Evolutionary conservation across 2,888 invertebrate species (phyloP).

Genomic region (Epistrophella euchroma): DNA sequence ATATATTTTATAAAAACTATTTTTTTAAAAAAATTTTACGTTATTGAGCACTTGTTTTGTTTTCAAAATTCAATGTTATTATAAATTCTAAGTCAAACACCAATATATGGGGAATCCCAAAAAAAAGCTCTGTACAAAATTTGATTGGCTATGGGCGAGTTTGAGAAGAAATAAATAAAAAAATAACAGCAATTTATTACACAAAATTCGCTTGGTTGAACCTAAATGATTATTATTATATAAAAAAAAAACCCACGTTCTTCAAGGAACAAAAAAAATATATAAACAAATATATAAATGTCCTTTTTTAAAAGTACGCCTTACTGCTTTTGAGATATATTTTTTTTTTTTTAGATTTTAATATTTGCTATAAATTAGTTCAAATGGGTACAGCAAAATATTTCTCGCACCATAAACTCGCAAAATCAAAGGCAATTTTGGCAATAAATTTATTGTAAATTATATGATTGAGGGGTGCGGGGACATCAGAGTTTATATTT

Average conservation of each 20-base stretch:
- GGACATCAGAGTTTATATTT: neutral
- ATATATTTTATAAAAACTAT: no score
- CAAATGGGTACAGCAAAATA: constrained; percentile 34
- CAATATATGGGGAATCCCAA: no score
- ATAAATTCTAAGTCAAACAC: no score
- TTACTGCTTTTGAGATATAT: neutral
- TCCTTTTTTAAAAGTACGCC: neutral
- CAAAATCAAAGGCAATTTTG: constrained; percentile 56
- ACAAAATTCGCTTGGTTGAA: constrained; percentile 24
- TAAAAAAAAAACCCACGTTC: neutral
- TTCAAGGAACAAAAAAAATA: neutral
- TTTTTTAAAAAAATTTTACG: no score
- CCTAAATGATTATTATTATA: constrained; percentile 7
- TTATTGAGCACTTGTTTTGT: no score
- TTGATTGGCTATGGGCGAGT: constrained; percentile 10
- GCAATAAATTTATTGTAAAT: constrained; percentile 44
- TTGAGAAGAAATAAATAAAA: neutral
- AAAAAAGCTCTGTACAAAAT: no score
- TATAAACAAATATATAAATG: neutral
- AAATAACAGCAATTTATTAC: constrained; percentile 11
- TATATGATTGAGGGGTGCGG: neutral
- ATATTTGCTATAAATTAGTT: constrained; percentile 56
- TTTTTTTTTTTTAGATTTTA: constrained; percentile 8
- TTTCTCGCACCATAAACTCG: constrained; percentile 36
- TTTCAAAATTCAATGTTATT: no score